Evolutionary conservation across 2,888 invertebrate genomes (phyloP), one percentile per base, ranked within the genome.

Genomic region (Drosophila ezoana): DNA sequence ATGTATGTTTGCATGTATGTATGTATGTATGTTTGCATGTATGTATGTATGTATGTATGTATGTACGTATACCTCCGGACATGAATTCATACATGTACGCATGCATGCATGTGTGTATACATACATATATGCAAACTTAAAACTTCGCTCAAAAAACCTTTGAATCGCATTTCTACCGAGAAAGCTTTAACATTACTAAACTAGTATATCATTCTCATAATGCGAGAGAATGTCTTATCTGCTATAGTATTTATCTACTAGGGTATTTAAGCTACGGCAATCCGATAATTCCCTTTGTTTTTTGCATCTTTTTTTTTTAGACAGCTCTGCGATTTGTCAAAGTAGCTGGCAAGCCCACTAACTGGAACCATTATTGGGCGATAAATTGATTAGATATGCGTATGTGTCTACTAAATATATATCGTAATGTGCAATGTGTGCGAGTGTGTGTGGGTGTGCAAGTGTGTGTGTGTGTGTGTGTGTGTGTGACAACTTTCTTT

Each of bases 371-470:
- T 90, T 89, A 89, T 88, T 81, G 75, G 75, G 68, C 88, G 88
- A 90, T 90, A 90, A 91, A 90, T 90, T 89, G 90, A 88, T 91
- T 87, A 88, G 85, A 90, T 90, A 82, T 76, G 76, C 74, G 52
- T 59, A 47, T 47, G 62, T 32, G 56, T 52, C 5, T 32, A 61
- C 18, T 28, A 28, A 41, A 43, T 70, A 58, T 57, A 52, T 59
- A 57, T 58, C 52, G 38, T 28, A 52, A 28, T 28, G 52, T 38
- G 28, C 8, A 28, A 28, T 40, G 9, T 38, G 11, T 33, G 38
- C 51, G 43, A 48, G 51, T 54, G 37, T 38, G 23, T 64, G 14
- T 38, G 28, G 1, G 18, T 18, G 18, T 37, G 9, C 28, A 10
- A 20, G 38, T 53, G 41, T 51, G 51, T 54, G 35, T 41, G 20